Conservation (phyloP, 2,113 vertebrate species). For the Hypanus sabinus region DNA sequence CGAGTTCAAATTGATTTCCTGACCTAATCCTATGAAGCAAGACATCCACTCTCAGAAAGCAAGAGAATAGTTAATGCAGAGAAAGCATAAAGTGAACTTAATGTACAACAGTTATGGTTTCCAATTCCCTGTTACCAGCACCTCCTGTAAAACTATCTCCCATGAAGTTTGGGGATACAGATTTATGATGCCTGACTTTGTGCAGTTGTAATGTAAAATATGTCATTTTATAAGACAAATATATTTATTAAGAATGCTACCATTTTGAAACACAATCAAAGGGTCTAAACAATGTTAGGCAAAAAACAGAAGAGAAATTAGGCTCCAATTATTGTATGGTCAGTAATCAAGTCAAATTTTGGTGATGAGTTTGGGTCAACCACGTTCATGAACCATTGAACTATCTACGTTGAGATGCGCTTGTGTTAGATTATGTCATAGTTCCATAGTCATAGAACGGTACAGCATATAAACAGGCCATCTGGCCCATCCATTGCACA, state of each 20-base stretch:
- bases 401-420: no score
- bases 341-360: not conserved
- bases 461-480: no score
- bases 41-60: not conserved
- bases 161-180: not conserved
- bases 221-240: not conserved
- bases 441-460: no score
- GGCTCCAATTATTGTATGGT: no score
- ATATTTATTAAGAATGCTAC: not conserved
- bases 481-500: no score
- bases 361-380: not conserved
- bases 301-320: not conserved
- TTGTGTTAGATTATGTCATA: no score
- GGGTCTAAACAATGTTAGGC: not conserved
- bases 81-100: not conserved
- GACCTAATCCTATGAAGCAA: not conserved
- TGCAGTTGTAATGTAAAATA: not conserved
- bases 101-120: not conserved
- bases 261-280: not conserved
- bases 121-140: no score
- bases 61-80: not conserved
- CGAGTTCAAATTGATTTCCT: not conserved
- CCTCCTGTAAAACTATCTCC: no score
- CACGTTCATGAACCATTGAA: no score
- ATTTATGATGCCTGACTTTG: slow-evolving; percentile 5